Percentiles rank a stretch among this genome's conserved stretches.
Conservation (phyloP, 2,797 vertebrate genomes). For the Hydrocynus forskahlii region DNA sequence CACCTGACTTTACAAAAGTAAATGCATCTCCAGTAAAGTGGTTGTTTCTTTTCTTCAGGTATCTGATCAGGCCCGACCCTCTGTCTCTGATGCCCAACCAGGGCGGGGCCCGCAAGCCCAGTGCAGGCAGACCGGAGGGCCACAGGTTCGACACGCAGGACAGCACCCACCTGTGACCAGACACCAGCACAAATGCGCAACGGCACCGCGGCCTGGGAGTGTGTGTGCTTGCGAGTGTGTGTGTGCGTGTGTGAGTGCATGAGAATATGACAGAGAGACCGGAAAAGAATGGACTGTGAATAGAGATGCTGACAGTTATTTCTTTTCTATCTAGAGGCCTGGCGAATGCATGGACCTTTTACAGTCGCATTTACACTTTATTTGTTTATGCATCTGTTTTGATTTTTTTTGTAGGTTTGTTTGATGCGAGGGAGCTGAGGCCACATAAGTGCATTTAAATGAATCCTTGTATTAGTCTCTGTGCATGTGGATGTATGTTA, state of each 20-base stretch:
- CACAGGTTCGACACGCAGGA: slow-evolving; percentile 79
- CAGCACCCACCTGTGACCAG: slow-evolving; percentile 82
- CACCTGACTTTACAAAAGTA: no score
- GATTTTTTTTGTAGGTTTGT: slow-evolving; percentile 38
- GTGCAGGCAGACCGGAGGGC: slow-evolving; percentile 73
- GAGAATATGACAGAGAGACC: slow-evolving; percentile 22
- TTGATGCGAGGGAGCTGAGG: slow-evolving; percentile 66
- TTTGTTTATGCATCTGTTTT: slow-evolving; percentile 71
- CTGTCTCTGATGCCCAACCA: slow-evolving; percentile 81
- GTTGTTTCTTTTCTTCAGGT: slow-evolving; percentile 18
- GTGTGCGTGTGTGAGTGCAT: neutral
- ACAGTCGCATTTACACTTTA: slow-evolving; percentile 63
- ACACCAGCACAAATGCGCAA: slow-evolving; percentile 8
- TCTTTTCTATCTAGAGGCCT: slow-evolving; percentile 51
- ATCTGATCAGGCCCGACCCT: slow-evolving; percentile 82
- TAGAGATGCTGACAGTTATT: slow-evolving; percentile 9
- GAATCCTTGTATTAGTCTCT: slow-evolving; percentile 71
- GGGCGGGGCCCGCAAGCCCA: slow-evolving; percentile 76
- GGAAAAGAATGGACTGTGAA: slow-evolving; percentile 40
- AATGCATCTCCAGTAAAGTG: no score
- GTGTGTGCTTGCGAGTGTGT: neutral
- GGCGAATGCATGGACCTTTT: slow-evolving; percentile 71
- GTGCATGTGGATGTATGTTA: slow-evolving; percentile 74
- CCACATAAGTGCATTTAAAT: slow-evolving; percentile 81
- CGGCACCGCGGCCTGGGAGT: slow-evolving; percentile 27